A percentile compares a stretch with the other conserved stretches of the same genome.
Conservation (phyloP, 1,140 invertebrate genomes). For the Tigriopus japonicus region DNA sequence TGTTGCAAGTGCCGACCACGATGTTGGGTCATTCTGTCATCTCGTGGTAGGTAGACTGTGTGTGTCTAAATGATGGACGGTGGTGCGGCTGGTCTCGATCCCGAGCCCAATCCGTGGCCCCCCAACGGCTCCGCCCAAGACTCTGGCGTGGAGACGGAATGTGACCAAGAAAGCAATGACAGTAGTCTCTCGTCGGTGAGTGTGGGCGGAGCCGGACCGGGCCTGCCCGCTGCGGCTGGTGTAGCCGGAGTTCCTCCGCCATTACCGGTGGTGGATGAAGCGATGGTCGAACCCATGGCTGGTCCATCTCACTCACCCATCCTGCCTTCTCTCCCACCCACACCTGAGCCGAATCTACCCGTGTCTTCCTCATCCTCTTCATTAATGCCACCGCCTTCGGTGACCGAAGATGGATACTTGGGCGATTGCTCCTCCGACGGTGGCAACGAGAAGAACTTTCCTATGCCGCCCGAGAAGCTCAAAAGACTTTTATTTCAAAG, state of each 20-base stretch:
- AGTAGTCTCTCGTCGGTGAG: neutral
- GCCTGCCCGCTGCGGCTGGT: neutral
- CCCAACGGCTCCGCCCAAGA: neutral
- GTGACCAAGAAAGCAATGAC: constrained; percentile 10
- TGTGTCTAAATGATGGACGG: neutral
- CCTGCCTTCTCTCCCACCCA: neutral
- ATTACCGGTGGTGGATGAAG: no score
- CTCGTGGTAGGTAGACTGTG: neutral
- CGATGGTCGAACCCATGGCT: neutral
- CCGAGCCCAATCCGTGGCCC: neutral
- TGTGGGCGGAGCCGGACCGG: neutral
- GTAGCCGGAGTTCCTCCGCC: no score
- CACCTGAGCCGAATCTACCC: neutral
- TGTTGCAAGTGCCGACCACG: neutral
- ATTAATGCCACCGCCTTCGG: neutral
- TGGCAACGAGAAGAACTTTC: constrained; percentile 14
- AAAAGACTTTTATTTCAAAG: neutral
- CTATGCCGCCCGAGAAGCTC: neutral
- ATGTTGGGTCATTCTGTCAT: neutral
- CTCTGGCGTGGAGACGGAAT: constrained; percentile 1
- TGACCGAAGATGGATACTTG: constrained; percentile 3
- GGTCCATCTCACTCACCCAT: neutral
- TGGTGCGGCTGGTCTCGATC: no score
- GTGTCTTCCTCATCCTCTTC: no score
- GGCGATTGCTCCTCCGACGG: constrained; percentile 11